Evolutionary conservation across 2,888 invertebrate genomes (phyloP), one percentile per base, ranked within the genome.

Genomic region (Synergus laeviventris): DNA sequence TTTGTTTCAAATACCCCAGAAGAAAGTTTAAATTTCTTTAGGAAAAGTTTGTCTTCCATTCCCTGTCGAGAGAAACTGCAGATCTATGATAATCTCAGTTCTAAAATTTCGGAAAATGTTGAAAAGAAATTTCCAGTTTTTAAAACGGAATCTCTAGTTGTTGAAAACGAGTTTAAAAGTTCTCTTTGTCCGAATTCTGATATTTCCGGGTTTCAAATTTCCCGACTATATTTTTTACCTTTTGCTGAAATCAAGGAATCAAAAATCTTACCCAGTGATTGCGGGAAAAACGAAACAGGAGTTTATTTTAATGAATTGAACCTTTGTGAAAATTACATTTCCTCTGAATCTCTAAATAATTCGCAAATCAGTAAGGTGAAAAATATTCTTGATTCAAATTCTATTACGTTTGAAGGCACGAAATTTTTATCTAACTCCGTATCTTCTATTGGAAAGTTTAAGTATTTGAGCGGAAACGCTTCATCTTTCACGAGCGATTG

Each of bases 401-500:
- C 49, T 1, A 49, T 4, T 49, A 31, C n/a, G 49, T 31, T 49
- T 16, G 70, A 70, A 8, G 11, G 36, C 8, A 45, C 5, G 59
- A 45, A 64, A 54, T 38, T 62, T 21, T 42, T 39, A 18, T 76
- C 62, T 21, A 56, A 49, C 24, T 38, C 24, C 14, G 24, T 60
- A 21, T 62, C 74, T 16, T 39, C 49, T 14, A 64, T 42, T 4
- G 42, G 21, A 56, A 42, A 42, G 42, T 36, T 42, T 74, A 45
- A 56, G 24, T 56, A 24, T 73, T 62, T 74, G n/a, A 74, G 49
- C 49, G 24, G 36, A 18, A 39, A 64, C 18, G 11, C 64, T 21
- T 64, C 70, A 9, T 75, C 75, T 8, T 66, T 75, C 4, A n/a
- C 64, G 11, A 75, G 45, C 14, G 61, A 54, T 39, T 45, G 18